Evolutionary conservation across 2,888 invertebrate species (phyloP).

Genomic region (Dioctria rufipes): DNA sequence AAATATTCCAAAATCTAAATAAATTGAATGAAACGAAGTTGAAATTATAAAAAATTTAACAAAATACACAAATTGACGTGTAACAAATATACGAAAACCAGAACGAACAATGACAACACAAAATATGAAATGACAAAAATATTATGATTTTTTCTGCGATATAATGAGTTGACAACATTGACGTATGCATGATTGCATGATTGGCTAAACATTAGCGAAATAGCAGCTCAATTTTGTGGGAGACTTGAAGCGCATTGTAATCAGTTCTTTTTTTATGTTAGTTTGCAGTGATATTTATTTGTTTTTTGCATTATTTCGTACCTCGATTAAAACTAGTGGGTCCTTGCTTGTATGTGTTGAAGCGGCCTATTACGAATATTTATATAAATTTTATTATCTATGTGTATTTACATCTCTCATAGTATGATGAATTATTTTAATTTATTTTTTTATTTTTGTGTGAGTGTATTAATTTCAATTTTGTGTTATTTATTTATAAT

Average conservation of each 20-base stretch:
- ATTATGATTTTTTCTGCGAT: not conserved
- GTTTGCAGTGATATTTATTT: slow-evolving; percentile 31
- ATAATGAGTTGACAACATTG: not conserved
- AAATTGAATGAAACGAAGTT: too few species aligned
- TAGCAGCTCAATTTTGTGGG: not conserved
- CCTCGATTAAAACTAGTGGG: slow-evolving; percentile 54
- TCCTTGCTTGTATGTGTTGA: slow-evolving; percentile 59
- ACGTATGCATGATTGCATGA: not conserved
- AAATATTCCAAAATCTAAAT: too few species aligned
- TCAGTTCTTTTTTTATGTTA: not conserved
- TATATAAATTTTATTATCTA: slow-evolving; percentile 29
- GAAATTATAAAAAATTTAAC: too few species aligned
- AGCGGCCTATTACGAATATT: slow-evolving; percentile 56
- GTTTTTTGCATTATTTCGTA: slow-evolving; percentile 24
- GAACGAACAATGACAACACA: too few species aligned
- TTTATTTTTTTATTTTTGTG: not conserved
- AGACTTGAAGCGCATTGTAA: not conserved
- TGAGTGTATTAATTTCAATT: slow-evolving; percentile 5
- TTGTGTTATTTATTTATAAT: slow-evolving; percentile 41
- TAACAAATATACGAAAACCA: too few species aligned
- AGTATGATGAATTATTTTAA: not conserved
- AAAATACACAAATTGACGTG: too few species aligned
- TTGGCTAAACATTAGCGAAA: not conserved
- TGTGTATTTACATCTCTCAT: slow-evolving; percentile 23
- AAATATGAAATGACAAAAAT: too few species aligned